Percentiles rank a stretch among this genome's conserved stretches.
Conservation (phyloP, 23 tunicate genomes). For the Pegea sp. region DNA sequence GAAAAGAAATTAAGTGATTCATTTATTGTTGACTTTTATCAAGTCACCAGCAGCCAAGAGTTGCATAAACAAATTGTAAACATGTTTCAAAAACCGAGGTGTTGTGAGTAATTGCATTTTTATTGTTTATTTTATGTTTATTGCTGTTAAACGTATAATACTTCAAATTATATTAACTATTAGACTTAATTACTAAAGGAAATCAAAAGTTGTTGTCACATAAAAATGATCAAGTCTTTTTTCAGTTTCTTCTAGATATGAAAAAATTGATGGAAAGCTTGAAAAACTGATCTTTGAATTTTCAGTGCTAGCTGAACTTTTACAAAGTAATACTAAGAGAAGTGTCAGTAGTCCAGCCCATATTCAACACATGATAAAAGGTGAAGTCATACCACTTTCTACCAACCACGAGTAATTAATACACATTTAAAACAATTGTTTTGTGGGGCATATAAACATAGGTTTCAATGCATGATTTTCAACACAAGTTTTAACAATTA, state of each 20-base stretch:
- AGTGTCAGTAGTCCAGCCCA: constrained; percentile 46
- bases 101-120: constrained; percentile 17
- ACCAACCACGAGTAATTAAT: neutral
- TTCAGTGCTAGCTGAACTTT: constrained; percentile 7
- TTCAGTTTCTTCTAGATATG: constrained; percentile 44
- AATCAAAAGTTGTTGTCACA: neutral
- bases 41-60: constrained; percentile 21
- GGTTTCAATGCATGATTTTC: no score
- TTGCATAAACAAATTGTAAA: constrained; percentile 24
- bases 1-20: constrained; percentile 8
- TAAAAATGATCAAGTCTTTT: neutral
- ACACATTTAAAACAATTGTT: neutral
- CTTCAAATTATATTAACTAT: no score
- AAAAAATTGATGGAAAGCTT: constrained; percentile 54
- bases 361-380: constrained; percentile 19
- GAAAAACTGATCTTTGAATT: constrained; percentile 32
- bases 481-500: no score
- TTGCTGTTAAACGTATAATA: neutral
- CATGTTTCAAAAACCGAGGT: constrained; percentile 72
- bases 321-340: constrained; percentile 10
- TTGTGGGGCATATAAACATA: no score
- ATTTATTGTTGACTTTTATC: constrained; percentile 42
- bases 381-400: constrained; percentile 2
- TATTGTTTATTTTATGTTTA: neutral
- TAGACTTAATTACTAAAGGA: neutral